Base-by-base conservation (phyloP, 2,888 invertebrate genomes). In the Drosophila falleni region DNA sequence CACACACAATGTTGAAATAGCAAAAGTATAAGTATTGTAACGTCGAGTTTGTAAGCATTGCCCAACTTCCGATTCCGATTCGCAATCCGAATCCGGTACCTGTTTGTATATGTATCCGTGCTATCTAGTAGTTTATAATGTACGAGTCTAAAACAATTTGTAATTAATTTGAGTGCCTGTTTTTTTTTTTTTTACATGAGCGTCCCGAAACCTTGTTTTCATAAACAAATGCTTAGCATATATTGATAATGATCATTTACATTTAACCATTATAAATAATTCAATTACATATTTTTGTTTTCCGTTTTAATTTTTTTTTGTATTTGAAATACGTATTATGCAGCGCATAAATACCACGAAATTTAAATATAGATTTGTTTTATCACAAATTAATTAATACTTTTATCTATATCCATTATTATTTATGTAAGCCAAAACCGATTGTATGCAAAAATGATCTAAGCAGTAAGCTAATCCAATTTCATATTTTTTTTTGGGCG, bases 201-300 rank as follows among this genome's bases (percentile, higher is more conserved):
- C 16, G 19, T 31, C 47, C 29, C 10, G 15, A 47, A 31, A 47
- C 2, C 10, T 31, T 31, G 15, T 55, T 59, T 56, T 59, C 35
- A 15, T 19, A 16, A 66, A 62, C 47, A 68, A 73, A 41, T 77
- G 78, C 78, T 62, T 71, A 80, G 80, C 80, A 75, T 80, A 54
- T 58, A 29, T 23, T 39, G 29, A 59, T 67, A 31, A 50, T n/a
- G 42, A 54, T 63, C 16, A 56, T 63, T 60, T 33, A 8, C 39
- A 58, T 37, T 42, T 19, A 1, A 19, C 13, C 31, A 11, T 19
- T 44, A n/a, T 31, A 19, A 55, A 33, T 16, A 31, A 29, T 9
- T 37, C 0, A 37, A 65, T 33, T 37, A 10, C n/a, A 26, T 4
- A 16, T 16, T 16, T 23, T 39, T n/a, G 41, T 51, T 56, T 29